Percentiles rank a stretch among this genome's conserved stretches.
Evolutionary conservation across 2,113 vertebrate genomes (phyloP).

Genomic region (Chlorodrepanis virens): DNA sequence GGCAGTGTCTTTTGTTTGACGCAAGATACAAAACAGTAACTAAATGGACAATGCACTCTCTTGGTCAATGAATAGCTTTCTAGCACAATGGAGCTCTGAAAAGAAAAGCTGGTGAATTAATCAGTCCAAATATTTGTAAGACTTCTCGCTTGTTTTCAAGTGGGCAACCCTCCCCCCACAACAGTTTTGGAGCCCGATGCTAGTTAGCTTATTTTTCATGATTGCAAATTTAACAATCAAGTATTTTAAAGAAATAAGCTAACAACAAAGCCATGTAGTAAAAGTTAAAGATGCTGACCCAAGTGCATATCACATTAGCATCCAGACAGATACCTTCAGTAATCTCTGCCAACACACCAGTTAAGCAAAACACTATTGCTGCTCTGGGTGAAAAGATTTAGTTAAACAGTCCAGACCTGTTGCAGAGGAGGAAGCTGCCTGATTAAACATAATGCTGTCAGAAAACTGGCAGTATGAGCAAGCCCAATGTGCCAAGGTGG

Average conservation of each 20-base stretch:
- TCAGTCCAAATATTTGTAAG: conserved; percentile 51
- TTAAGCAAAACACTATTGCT: conserved; percentile 34
- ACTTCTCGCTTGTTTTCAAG: conserved; percentile 31
- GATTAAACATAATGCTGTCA: not conserved
- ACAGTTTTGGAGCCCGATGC: not conserved
- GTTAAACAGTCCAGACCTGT: conserved; percentile 44
- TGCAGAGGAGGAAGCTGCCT: not conserved
- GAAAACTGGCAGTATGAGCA: not conserved
- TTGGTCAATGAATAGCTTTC: conserved; percentile 47
- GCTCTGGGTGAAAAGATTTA: conserved; percentile 55
- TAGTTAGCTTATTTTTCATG: conserved; percentile 8
- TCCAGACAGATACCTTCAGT: conserved; percentile 2
- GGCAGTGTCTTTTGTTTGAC: conserved; percentile 69
- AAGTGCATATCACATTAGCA: conserved; percentile 17
- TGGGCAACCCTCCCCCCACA: not conserved
- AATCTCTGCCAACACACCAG: conserved; percentile 33
- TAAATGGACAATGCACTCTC: conserved; percentile 63
- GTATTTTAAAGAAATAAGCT: conserved; percentile 7
- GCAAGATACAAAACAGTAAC: conserved; percentile 66
- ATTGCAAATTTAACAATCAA: not conserved
- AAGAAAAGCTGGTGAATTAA: conserved; percentile 56
- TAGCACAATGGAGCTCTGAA: conserved; percentile 50
- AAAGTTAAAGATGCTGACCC: conserved; percentile 17
- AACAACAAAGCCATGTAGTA: not conserved
- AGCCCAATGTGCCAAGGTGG: not conserved